Base-by-base conservation (phyloP, 1,140 invertebrate genomes). In the Spodoptera litura region DNA sequence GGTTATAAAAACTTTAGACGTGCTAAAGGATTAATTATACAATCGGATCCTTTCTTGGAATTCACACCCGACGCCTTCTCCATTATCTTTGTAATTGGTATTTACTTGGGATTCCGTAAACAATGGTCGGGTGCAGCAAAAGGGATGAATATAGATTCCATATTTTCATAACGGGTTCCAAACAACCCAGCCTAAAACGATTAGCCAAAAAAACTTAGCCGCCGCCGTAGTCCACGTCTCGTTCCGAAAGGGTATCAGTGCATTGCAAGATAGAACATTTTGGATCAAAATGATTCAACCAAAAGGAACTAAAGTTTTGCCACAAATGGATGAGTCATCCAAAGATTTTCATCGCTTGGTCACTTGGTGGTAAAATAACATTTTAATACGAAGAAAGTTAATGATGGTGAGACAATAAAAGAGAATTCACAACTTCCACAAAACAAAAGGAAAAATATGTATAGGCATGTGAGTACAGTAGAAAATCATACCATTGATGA, bases 21-120 rank as follows among this genome's bases (percentile, higher is more conserved):
- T 74, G 71, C 71, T 78, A 81, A 78, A 62, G 56, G 80, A 68
- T 81, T 73, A 74, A 78, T 78, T 64, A 53, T 78, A 62, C 58
- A 70, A 52, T 38, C 49, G 74, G 62, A 31, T 6, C 68, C 27
- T 71, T 81, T 78, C 70, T 68, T 20, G 56, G 74, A 72, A 80
- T 81, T 74, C 20, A 74, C 61, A 59, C 62, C 20, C 44, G 44
- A 53, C 31, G 75, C 15, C 38, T 51, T 12, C 58, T 52, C 56
- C 35, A 74, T 74, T 61, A 74, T 74, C 72, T 31, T 61, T 20
- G 35, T 74, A 74, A 74, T 74, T 74, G 38, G 61, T 74, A 74
- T 74, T 61, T 74, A 61, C 72, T 74, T 61, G 58, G 72, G 44
- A 74, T 61, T 25, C 12, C 58, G 58, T 52, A 61, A 51, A 74